Evolutionary conservation across 2,113 vertebrate species (phyloP).

Genomic region (Callipepla squamata): DNA sequence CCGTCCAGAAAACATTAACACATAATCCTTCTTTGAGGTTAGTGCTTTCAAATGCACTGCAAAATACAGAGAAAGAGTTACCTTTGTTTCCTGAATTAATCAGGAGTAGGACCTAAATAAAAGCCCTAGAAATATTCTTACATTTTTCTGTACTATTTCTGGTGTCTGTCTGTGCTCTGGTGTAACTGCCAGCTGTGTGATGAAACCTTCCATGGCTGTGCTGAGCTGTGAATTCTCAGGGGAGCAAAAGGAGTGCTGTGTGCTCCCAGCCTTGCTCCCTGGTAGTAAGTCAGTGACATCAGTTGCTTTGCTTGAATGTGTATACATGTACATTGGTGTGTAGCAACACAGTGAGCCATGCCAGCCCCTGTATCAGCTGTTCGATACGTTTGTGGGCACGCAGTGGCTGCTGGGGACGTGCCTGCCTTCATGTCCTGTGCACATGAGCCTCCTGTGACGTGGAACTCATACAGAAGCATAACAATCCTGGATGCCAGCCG

Average conservation of each 20-base stretch:
- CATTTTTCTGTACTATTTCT: neutral
- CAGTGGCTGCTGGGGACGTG: neutral
- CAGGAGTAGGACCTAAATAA: neutral
- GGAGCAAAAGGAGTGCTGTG: neutral
- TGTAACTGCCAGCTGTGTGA: neutral
- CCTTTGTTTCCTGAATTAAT: neutral
- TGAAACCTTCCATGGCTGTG: neutral
- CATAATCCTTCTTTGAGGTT: neutral
- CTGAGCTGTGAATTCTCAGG: neutral
- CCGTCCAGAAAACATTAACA: neutral
- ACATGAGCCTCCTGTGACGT: neutral
- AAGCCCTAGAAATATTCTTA: neutral
- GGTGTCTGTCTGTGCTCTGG: neutral
- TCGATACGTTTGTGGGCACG: neutral
- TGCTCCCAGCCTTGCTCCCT: neutral
- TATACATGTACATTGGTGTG: neutral
- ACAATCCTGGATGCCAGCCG: neutral
- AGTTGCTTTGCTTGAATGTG: neutral
- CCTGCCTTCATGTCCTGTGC: neutral
- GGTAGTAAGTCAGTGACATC: accelerated
- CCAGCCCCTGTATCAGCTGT: neutral
- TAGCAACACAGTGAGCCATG: neutral
- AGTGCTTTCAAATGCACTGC: neutral
- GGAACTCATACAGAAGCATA: neutral
- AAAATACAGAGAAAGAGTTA: neutral